Evolutionary conservation across 1,140 invertebrate species (phyloP).

Genomic region (Pseudomyrmex sp.): DNA sequence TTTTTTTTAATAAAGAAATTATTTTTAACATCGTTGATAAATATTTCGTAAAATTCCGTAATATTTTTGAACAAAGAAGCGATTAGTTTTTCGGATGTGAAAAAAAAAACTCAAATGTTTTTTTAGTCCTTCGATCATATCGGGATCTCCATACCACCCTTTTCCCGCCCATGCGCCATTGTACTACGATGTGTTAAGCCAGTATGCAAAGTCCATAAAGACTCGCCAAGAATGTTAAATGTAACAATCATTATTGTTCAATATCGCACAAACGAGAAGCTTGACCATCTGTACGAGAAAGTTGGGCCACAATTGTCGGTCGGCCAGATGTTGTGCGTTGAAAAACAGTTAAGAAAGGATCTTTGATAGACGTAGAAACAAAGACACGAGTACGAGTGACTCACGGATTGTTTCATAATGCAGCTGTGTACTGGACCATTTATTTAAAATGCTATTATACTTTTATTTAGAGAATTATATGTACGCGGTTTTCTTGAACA

Average conservation of each 20-base stretch:
- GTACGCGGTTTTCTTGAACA: background rate
- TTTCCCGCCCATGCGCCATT: conserved; percentile 70
- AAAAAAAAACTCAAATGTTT: conserved; percentile 12
- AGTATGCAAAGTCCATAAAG: conserved; percentile 76
- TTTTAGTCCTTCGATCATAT: conserved; percentile 39
- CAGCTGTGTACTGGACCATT: background rate
- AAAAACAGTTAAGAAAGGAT: conserved; percentile 32
- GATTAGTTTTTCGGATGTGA: background rate
- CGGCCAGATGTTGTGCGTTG: conserved; percentile 62
- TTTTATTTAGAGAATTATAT: background rate
- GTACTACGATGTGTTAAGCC: conserved; percentile 71
- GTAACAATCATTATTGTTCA: conserved; percentile 75
- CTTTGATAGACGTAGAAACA: conserved; percentile 5
- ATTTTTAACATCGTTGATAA: background rate
- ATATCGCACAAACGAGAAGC: conserved; percentile 54
- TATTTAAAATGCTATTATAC: conserved; percentile 5
- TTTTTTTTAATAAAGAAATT: background rate
- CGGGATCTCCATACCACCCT: conserved; percentile 11
- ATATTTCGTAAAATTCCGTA: background rate
- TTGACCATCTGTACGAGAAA: conserved; percentile 72
- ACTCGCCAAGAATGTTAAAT: conserved; percentile 74
- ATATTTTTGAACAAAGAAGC: background rate
- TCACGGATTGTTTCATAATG: conserved; percentile 36
- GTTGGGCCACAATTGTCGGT: conserved; percentile 72
- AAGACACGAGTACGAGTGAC: conserved; percentile 9